Conservation (phyloP, 1,140 invertebrate genomes). For the Psix sp. region DNA sequence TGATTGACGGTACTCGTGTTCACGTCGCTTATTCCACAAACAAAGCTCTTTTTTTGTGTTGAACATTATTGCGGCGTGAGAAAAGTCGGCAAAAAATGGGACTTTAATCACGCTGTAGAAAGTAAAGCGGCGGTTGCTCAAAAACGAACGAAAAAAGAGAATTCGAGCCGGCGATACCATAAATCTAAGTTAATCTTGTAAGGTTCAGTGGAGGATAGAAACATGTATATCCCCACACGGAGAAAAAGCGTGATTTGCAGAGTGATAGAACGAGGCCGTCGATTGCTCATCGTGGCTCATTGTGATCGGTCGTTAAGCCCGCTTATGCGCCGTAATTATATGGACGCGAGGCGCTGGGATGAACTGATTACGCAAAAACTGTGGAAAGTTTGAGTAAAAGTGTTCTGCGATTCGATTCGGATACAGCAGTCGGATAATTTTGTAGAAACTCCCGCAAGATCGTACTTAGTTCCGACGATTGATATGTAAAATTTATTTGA, state of each 20-base stretch:
- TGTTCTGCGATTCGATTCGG: constrained; percentile 14
- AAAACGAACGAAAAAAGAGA: neutral
- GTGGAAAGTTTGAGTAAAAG: constrained; percentile 40
- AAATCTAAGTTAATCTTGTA: constrained; percentile 17
- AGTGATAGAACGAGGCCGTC: constrained; percentile 29
- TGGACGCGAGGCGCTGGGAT: constrained; percentile 30
- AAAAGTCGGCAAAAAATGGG: neutral
- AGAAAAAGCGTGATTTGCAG: constrained; percentile 17
- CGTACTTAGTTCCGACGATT: too few relatives aligned
- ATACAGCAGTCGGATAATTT: constrained; percentile 18
- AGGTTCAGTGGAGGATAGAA: neutral
- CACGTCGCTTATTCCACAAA: constrained; percentile 25
- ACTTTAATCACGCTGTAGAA: neutral
- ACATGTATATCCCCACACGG: constrained; percentile 14
- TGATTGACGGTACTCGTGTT: constrained; percentile 39
- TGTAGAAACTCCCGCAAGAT: constrained; percentile 24
- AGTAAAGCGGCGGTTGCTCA: neutral
- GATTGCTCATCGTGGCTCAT: constrained; percentile 47
- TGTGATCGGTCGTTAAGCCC: constrained; percentile 29
- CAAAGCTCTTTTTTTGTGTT: constrained; percentile 24
- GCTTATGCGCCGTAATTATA: constrained; percentile 33
- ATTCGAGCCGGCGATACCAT: neutral
- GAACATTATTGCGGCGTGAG: constrained; percentile 6
- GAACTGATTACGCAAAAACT: constrained; percentile 39
- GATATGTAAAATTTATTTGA: too few relatives aligned